phyloP scores from a whole-genome alignment of 2,888 invertebrate species.

The Lepas anatifera region DNA sequence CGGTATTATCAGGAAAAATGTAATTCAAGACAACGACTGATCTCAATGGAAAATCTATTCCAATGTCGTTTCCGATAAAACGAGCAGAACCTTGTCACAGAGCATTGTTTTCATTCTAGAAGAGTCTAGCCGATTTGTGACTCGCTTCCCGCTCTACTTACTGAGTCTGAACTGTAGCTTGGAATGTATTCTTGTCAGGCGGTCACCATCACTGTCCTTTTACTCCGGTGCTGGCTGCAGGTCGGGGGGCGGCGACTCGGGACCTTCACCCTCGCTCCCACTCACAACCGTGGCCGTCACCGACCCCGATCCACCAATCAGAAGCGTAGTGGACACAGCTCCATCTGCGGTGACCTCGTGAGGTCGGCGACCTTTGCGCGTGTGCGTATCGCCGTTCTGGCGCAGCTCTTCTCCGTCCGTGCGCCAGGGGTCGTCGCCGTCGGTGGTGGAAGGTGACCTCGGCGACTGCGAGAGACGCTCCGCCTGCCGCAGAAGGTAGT shows the following conservation, averaged over 20 bases:
- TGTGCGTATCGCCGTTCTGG: background rate
- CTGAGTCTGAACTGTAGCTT: too few species aligned
- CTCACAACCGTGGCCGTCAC: background rate
- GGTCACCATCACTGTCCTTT: background rate
- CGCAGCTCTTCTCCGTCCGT: slow-evolving; percentile 31
- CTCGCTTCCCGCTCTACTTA: too few species aligned
- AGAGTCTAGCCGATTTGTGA: too few species aligned
- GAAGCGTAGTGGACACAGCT: slow-evolving; percentile 20
- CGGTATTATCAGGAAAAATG: too few species aligned
- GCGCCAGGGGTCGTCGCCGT: slow-evolving; percentile 30
- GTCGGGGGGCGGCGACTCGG: background rate
- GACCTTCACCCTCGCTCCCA: background rate
- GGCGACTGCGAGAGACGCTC: slow-evolving; percentile 13
- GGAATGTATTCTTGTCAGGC: too few species aligned
- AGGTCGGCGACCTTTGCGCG: background rate
- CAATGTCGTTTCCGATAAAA: too few species aligned
- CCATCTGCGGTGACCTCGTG: slow-evolving; percentile 19
- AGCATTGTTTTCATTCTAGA: too few species aligned
- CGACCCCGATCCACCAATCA: background rate
- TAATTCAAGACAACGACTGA: too few species aligned
- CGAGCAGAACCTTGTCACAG: too few species aligned
- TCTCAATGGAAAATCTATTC: too few species aligned
- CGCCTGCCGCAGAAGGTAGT: slow-evolving; percentile 27
- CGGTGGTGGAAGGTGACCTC: background rate
- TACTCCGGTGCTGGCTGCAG: background rate